Percentiles rank a stretch among this genome's conserved stretches.
Evolutionary conservation across 2,888 invertebrate genomes (phyloP).

Genomic region (Chrysolina haemoptera): DNA sequence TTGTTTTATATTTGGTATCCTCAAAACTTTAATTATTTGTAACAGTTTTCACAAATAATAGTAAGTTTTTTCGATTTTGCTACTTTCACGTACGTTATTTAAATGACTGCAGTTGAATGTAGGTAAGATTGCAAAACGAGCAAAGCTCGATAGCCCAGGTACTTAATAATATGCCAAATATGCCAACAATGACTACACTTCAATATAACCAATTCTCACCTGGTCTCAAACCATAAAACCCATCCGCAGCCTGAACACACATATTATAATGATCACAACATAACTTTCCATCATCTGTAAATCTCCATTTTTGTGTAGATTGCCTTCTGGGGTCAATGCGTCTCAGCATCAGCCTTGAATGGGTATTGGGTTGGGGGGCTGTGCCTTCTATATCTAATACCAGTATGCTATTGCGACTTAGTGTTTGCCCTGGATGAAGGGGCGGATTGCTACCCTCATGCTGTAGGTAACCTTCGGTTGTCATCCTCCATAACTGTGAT

Average conservation of each 20-base stretch:
- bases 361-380: constrained; percentile 87
- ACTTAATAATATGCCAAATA: too few species aligned
- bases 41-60: too few species aligned
- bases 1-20: too few species aligned
- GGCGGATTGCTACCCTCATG: constrained; percentile 92
- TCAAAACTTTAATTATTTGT: too few species aligned
- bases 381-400: constrained; percentile 88
- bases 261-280: constrained; percentile 91
- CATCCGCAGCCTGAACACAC: constrained; percentile 85
- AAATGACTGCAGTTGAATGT: too few species aligned
- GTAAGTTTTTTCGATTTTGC: too few species aligned
- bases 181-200: too few species aligned
- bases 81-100: too few species aligned
- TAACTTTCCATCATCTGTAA: constrained; percentile 86
- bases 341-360: constrained; percentile 83
- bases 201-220: constrained; percentile 56
- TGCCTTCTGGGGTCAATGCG: constrained; percentile 87
- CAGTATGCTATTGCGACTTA: constrained; percentile 66
- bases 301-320: constrained; percentile 94
- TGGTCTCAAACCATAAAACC: constrained; percentile 72
- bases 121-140: too few species aligned
- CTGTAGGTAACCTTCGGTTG: constrained; percentile 88
- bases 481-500: constrained; percentile 96
- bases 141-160: too few species aligned
- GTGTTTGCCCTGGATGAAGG: constrained; percentile 64